Conservation (phyloP, 2,113 vertebrate genomes). For the Perca flavescens region DNA sequence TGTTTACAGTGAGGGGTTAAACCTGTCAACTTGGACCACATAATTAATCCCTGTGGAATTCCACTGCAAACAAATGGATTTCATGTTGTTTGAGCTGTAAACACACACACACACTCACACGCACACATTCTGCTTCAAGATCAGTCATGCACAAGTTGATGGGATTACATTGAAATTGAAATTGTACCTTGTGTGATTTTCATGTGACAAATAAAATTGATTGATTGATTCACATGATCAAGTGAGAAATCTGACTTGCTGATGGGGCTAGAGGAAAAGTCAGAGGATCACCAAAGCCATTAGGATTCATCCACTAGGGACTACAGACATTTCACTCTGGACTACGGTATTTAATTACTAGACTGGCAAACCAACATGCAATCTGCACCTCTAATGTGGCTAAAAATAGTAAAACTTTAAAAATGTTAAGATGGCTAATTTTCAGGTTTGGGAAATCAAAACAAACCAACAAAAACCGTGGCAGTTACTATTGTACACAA, state of each 20-base stretch:
- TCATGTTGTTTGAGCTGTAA: slow-evolving; percentile 41
- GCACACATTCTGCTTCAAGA: too few relatives aligned
- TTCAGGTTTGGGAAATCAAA: not conserved
- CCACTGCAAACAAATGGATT: slow-evolving; percentile 36
- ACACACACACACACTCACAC: not conserved
- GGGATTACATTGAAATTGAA: too few relatives aligned
- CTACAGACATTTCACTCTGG: not conserved
- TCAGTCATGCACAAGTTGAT: too few relatives aligned
- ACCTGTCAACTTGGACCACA: slow-evolving; percentile 22
- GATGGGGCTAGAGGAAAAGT: not conserved
- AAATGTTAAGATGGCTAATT: not conserved
- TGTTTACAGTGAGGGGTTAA: slow-evolving; percentile 34
- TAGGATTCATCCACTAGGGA: not conserved
- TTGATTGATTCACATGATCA: too few relatives aligned
- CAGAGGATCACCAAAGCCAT: not conserved
- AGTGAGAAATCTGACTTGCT: too few relatives aligned
- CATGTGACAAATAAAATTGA: too few relatives aligned
- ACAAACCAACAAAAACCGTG: not conserved
- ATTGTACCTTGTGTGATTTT: too few relatives aligned
- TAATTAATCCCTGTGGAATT: slow-evolving; percentile 26
- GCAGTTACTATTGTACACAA: not conserved
- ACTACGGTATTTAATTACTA: not conserved
- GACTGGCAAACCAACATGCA: not conserved
- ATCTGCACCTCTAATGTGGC: not conserved
- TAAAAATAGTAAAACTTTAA: not conserved